Evolutionary conservation across 2,797 vertebrate genomes (phyloP).

Genomic region (Falco peregrinus): DNA sequence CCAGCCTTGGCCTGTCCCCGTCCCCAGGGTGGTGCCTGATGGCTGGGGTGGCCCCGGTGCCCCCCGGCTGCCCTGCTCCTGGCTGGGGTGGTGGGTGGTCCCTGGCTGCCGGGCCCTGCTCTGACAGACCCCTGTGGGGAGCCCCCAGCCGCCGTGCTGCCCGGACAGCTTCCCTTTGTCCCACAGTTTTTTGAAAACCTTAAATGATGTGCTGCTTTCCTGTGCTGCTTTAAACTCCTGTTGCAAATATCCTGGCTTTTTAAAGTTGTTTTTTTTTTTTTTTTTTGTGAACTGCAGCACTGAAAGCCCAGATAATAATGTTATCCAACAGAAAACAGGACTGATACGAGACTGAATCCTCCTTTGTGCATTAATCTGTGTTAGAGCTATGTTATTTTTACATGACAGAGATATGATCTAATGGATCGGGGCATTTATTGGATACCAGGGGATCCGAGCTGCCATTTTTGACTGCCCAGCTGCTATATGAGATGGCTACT

Average conservation of each 20-base stretch:
- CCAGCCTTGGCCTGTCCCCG: not conserved
- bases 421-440: not conserved
- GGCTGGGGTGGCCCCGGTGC: too few species aligned
- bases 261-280: not conserved
- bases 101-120: too few species aligned
- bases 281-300: not conserved
- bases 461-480: not conserved
- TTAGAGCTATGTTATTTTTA: not conserved
- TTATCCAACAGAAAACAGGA: not conserved
- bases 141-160: fast-evolving
- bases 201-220: not conserved
- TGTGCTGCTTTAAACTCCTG: not conserved
- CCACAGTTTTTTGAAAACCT: not conserved
- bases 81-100: too few species aligned
- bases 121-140: not conserved
- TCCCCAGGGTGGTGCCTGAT: not conserved
- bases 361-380: not conserved
- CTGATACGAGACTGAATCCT: not conserved
- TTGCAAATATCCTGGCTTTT: not conserved
- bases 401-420: not conserved
- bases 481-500: not conserved
- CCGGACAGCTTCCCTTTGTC: too few species aligned
- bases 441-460: not conserved
- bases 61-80: too few species aligned
- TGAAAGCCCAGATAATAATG: not conserved